Evolutionary conservation across 2,888 invertebrate genomes (phyloP).

Genomic region (Tortrix viridana): DNA sequence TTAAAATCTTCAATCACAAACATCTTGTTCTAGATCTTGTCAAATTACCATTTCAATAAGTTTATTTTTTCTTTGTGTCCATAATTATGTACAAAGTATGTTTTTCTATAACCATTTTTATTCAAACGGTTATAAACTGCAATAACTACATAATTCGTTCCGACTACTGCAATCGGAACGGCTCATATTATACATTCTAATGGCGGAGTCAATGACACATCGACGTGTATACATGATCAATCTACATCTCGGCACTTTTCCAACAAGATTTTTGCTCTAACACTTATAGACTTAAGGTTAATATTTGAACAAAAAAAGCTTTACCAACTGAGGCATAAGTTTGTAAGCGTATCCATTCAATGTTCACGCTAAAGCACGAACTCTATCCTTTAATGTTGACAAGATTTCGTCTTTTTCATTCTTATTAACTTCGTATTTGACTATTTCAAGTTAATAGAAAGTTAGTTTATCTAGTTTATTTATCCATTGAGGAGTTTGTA

Average conservation of each 20-base stretch:
- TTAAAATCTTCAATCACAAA: no score
- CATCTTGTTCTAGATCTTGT: no score
- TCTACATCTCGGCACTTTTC: constrained; percentile 29
- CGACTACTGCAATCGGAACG: constrained; percentile 22
- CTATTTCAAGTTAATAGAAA: constrained; percentile 22
- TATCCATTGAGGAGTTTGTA: constrained; percentile 52
- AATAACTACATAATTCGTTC: constrained; percentile 23
- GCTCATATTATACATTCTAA: constrained; percentile 57
- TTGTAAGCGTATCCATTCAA: constrained; percentile 65
- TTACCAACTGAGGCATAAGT: constrained; percentile 44
- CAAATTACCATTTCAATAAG: no score
- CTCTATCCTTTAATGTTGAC: constrained; percentile 71
- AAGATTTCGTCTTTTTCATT: constrained; percentile 52
- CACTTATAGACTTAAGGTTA: constrained; percentile 37
- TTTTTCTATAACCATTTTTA: background rate
- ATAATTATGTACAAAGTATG: no score
- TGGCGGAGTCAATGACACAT: constrained; percentile 69
- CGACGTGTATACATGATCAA: constrained; percentile 49
- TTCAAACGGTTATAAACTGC: constrained; percentile 12
- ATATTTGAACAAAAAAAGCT: constrained; percentile 40
- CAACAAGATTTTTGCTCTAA: constrained; percentile 37
- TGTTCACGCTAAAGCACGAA: constrained; percentile 71
- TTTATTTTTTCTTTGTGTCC: no score
- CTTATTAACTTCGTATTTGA: constrained; percentile 28
- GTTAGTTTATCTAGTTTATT: constrained; percentile 49